phyloP scores from a whole-genome alignment of 2,888 invertebrate species.

The Drosophila pseudotalamancana region DNA sequence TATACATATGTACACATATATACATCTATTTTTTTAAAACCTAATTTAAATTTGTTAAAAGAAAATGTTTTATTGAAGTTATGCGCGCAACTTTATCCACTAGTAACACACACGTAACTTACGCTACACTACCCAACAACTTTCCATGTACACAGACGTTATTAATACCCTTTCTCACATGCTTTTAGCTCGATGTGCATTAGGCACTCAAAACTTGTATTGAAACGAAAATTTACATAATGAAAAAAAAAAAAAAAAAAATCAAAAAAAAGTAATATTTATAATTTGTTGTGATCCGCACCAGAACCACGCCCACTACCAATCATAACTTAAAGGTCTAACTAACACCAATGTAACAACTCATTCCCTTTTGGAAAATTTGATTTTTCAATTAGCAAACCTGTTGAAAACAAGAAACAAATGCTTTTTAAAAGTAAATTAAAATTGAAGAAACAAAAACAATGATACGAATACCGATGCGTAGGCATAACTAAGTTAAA shows the following conservation, averaged over 20 bases:
- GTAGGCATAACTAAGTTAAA: slow-evolving; percentile 36
- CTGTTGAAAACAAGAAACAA: slow-evolving; percentile 41
- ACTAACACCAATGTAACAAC: slow-evolving; percentile 14
- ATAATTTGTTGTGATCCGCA: slow-evolving; percentile 6
- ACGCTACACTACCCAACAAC: slow-evolving; percentile 1
- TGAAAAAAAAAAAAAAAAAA: neutral
- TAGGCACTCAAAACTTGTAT: slow-evolving; percentile 2
- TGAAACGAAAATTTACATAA: slow-evolving; percentile 1
- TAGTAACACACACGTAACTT: slow-evolving; percentile 8
- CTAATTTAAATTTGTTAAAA: slow-evolving; percentile 70
- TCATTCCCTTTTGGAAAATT: slow-evolving; percentile 64
- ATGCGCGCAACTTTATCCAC: slow-evolving; percentile 57
- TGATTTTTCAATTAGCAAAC: slow-evolving; percentile 64
- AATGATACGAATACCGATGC: slow-evolving; percentile 15
- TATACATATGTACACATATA: slow-evolving; percentile 22
- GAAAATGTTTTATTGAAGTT: slow-evolving; percentile 69
- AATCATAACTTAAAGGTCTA: neutral
- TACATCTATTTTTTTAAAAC: slow-evolving; percentile 58
- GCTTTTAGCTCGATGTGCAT: slow-evolving; percentile 28
- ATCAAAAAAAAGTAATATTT: neutral
- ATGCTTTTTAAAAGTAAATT: slow-evolving; percentile 67
- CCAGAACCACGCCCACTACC: slow-evolving; percentile 3
- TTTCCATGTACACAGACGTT: slow-evolving; percentile 9
- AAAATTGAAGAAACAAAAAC: slow-evolving; percentile 19
- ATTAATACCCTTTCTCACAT: slow-evolving; percentile 15